Base-by-base conservation (phyloP, 2,797 vertebrate genomes). In the Pseudochaenichthys georgianus region DNA sequence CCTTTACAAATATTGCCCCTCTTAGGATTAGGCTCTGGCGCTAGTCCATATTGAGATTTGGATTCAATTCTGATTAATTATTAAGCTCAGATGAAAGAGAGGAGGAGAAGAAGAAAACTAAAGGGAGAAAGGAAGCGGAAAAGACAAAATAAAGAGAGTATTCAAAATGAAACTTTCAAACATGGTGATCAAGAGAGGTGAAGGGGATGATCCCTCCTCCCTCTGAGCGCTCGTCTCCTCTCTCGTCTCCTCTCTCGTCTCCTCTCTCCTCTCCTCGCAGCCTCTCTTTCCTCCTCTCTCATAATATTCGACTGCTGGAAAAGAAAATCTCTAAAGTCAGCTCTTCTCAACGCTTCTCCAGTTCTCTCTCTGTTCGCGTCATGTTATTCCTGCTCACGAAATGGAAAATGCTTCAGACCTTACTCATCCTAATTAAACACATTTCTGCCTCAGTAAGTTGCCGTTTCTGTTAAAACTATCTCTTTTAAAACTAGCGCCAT, bases 301-400 rank as follows among this genome's bases (percentile, higher is more conserved):
- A 87, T 86, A 87, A 90, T 16, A 81, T 88, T 87, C 85, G 73
- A 83, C 84, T 83, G 74, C 54, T 82, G 82, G 60, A 75, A 78
- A 58, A 86, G 82, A 88, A 90, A 90, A 86, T 84, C 84, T 85
- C 87, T 77, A 52, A 85, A 83, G 89, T 90, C 90, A 90, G 89
- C 89, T 87, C 60, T 85, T 90, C 84, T 82, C 7, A 13, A 65
- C 60, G 70, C 74, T 86, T 85, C 50, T 81, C 62, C 83, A 77
- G 51, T 70, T 82, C 82, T 76, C 72, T 66, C 68, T 75, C 72
- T 65, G 80, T 71, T 73, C 67, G 42, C 83, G 87, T 82, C 86
- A 76, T 80, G 78, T 88, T 88, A 74, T 81, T 75, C 74, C 50
- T 82, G 76, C 83, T 74, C 77, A 70, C 62, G 17, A 85, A 86